Evolutionary conservation across 2,797 vertebrate genomes (phyloP).

Genomic region (Delichon dasypus): DNA sequence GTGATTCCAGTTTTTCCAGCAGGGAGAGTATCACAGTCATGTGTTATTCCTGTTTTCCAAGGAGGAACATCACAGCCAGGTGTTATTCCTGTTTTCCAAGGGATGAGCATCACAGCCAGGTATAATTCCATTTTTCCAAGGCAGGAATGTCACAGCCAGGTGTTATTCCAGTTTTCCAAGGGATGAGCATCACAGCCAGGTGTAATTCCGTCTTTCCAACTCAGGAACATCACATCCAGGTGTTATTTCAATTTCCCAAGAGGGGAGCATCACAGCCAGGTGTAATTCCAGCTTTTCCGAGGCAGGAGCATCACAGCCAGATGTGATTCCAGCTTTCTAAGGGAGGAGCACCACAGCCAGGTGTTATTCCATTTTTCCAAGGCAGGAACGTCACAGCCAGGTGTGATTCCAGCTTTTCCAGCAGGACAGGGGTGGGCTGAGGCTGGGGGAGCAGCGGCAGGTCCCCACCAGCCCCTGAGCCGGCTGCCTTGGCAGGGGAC

Average conservation of each 20-base stretch:
- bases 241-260: neutral
- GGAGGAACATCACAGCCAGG: too few species aligned
- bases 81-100: too few species aligned
- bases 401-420: neutral
- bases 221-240: neutral
- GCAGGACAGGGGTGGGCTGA: fast-evolving
- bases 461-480: neutral
- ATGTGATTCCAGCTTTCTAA: neutral
- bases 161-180: fast-evolving
- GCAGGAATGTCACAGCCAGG: fast-evolving
- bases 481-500: neutral
- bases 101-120: neutral
- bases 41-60: too few species aligned
- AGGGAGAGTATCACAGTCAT: too few species aligned
- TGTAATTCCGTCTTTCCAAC: fast-evolving
- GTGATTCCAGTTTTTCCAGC: too few species aligned
- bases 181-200: neutral
- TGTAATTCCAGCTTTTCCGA: neutral
- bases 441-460: neutral
- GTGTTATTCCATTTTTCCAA: neutral
- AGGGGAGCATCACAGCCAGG: neutral
- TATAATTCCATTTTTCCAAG: fast-evolving
- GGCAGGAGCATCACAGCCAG: neutral
- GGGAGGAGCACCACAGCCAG: neutral
- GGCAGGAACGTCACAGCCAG: neutral